Evolutionary conservation across 2,797 vertebrate genomes (phyloP).

Genomic region (Potorous gilbertii): DNA sequence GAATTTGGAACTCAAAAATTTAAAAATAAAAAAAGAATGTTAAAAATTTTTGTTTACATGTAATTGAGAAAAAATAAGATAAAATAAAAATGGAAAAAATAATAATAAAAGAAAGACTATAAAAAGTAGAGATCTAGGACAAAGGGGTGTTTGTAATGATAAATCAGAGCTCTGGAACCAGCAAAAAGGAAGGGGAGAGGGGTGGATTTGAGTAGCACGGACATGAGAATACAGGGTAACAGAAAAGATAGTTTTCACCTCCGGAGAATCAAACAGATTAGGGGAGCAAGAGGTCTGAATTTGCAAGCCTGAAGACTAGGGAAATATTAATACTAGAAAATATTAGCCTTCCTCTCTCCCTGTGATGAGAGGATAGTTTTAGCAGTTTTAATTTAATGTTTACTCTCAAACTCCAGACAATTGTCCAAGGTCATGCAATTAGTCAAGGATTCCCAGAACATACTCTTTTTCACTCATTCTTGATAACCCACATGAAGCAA

Average conservation of each 20-base stretch:
- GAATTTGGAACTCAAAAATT: neutral
- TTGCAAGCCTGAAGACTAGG: neutral
- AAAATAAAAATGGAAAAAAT: neutral
- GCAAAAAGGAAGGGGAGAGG: neutral
- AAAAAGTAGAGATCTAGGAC: neutral
- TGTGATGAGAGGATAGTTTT: neutral
- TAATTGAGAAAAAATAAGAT: neutral
- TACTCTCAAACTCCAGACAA: neutral
- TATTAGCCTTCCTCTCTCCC: neutral
- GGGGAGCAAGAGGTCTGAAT: no score
- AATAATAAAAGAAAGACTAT: neutral
- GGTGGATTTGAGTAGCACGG: neutral
- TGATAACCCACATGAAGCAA: conserved; percentile 11
- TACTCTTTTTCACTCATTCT: neutral
- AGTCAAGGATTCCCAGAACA: neutral
- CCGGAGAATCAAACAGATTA: no score
- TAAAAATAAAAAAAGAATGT: neutral
- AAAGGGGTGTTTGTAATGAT: neutral
- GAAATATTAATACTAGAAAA: neutral
- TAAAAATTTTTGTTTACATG: neutral
- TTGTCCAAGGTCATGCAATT: neutral
- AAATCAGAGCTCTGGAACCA: neutral
- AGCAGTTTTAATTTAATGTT: neutral
- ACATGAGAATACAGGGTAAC: neutral
- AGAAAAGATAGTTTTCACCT: no score